phyloP scores from a whole-genome alignment of 2,888 invertebrate species.

The Cotesia congregata region DNA sequence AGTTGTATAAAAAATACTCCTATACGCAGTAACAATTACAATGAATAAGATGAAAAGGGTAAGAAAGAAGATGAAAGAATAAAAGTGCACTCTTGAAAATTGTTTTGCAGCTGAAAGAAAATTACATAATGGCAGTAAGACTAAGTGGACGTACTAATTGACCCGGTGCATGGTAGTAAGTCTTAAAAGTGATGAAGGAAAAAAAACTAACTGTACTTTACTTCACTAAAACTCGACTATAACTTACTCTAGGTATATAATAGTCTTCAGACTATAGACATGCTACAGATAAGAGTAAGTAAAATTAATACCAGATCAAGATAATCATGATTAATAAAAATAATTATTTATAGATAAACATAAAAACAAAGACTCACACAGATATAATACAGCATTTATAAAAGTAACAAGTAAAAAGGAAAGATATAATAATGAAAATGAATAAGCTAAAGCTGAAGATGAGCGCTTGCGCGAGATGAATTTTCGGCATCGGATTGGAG shows the following conservation, averaged over 20 bases:
- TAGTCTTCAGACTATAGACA: neutral
- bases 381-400: too few relatives aligned
- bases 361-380: too few relatives aligned
- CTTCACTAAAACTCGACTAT: too few relatives aligned
- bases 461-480: constrained; percentile 20
- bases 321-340: too few relatives aligned
- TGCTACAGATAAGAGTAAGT: constrained; percentile 21
- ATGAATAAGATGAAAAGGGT: neutral
- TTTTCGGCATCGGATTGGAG: constrained; percentile 23
- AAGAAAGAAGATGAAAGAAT: neutral
- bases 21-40: constrained; percentile 10
- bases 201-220: neutral
- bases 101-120: constrained; percentile 39
- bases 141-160: constrained; percentile 44
- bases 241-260: too few relatives aligned
- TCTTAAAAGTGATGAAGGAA: constrained; percentile 3
- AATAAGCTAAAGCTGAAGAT: neutral
- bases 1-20: neutral
- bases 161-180: constrained; percentile 41
- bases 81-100: constrained; percentile 40
- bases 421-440: neutral
- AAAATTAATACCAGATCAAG: too few relatives aligned
- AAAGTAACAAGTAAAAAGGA: neutral
- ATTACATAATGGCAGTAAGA: constrained; percentile 19
- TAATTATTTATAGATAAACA: too few relatives aligned